Conservation (phyloP, 1,140 invertebrate genomes). For the Calosoma granatense region DNA sequence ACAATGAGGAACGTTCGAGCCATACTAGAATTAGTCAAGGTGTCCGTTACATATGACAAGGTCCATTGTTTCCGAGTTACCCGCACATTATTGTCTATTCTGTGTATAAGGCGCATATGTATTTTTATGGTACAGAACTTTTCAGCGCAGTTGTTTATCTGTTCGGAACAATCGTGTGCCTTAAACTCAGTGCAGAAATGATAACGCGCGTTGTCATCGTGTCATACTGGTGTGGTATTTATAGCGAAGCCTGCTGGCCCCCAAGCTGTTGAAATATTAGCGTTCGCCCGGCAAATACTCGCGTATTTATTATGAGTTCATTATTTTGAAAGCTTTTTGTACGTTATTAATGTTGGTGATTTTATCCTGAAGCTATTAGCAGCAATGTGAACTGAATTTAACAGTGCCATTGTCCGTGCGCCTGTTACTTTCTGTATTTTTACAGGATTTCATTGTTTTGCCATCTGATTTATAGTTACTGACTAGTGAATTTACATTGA, state of each 20-base stretch:
- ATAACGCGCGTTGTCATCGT: neutral
- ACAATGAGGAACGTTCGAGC: neutral
- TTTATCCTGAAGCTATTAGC: neutral
- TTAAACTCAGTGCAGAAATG: neutral
- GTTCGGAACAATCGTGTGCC: neutral
- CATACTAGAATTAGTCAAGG: slow-evolving; percentile 1
- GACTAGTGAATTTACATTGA: neutral
- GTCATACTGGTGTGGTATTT: neutral
- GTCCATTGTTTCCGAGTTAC: slow-evolving; percentile 1
- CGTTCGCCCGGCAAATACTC: neutral
- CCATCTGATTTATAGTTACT: neutral
- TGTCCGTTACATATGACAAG: neutral
- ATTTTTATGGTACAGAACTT: neutral
- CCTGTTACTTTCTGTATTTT: neutral
- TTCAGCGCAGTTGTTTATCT: neutral
- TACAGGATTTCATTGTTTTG: neutral
- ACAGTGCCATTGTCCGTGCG: too few species aligned
- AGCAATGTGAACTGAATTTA: too few species aligned
- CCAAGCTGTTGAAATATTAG: neutral
- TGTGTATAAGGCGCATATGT: neutral
- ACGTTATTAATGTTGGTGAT: slow-evolving; percentile 1
- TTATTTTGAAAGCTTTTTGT: slow-evolving; percentile 4
- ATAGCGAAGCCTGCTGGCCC: neutral
- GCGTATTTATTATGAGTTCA: slow-evolving; percentile 2
- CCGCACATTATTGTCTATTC: neutral